Conservation (phyloP, 2,797 vertebrate genomes). For the Enteromius mattozi region DNA sequence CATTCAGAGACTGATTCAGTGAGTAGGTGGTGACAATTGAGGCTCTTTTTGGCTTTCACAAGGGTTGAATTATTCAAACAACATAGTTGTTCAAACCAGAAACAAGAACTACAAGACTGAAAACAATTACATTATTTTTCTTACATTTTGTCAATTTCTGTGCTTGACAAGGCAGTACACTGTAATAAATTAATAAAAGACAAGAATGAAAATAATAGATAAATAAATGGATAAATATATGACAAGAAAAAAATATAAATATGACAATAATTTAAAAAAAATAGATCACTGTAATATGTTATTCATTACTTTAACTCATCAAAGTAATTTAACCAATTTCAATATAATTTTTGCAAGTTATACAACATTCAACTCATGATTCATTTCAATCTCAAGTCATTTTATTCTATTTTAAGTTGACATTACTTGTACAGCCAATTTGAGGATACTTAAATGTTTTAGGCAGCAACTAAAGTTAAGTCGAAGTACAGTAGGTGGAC, state of each 20-base stretch:
- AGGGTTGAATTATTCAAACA: not conserved
- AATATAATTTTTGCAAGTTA: not conserved
- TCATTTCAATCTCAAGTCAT: not conserved
- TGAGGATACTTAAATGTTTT: not conserved
- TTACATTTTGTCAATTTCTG: not conserved
- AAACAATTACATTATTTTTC: not conserved
- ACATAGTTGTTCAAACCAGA: not conserved
- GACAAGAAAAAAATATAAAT: no score
- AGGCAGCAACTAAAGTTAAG: not conserved
- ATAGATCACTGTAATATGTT: no score
- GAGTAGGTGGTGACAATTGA: not conserved
- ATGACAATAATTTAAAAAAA: no score
- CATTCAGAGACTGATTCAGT: not conserved
- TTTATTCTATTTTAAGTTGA: not conserved
- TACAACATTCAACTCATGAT: not conserved
- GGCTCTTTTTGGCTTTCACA: not conserved
- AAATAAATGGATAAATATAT: no score
- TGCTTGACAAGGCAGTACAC: not conserved
- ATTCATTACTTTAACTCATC: no score
- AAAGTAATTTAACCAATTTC: no score
- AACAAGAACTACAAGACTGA: not conserved
- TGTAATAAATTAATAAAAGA: no score
- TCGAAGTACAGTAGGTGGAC: not conserved
- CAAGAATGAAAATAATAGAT: no score
- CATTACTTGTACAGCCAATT: not conserved